These are phyloP conservation scores for Ceuthmochares aereus DNA, from an alignment of 2,113 vertebrate species.

Conservation along the genomic window DNA sequence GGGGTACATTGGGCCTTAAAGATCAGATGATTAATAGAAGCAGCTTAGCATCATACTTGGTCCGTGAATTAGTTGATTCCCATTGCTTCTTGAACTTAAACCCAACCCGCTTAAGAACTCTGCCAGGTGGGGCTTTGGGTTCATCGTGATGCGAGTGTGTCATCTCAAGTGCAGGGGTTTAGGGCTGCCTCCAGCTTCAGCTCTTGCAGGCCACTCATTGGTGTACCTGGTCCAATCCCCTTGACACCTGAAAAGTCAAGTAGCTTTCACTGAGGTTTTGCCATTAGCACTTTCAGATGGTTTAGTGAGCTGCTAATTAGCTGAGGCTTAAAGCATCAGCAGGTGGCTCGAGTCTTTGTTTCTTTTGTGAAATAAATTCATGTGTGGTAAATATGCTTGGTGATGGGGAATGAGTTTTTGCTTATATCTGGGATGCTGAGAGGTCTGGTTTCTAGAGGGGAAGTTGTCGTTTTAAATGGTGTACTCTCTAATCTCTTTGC, in stretches of 20 bases:
- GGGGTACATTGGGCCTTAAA: background rate
- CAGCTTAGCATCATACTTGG: background rate
- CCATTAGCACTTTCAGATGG: background rate
- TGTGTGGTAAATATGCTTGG: background rate
- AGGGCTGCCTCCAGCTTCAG: background rate
- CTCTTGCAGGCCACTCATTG: background rate
- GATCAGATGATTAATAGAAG: background rate
- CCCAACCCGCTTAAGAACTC: background rate
- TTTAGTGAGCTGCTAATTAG: background rate
- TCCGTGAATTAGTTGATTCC: background rate
- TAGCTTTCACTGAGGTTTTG: background rate
- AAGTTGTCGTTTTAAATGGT: background rate
- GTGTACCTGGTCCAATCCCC: background rate
- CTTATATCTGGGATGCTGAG: background rate
- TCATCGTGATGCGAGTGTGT: background rate
- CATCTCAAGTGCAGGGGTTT: rapidly evolving
- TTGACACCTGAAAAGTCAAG: background rate
- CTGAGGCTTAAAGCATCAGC: background rate
- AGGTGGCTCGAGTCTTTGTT: background rate
- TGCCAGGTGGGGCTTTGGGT: background rate
- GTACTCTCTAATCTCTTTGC: background rate
- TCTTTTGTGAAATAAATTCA: background rate
- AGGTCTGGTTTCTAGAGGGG: background rate
- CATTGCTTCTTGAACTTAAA: background rate
- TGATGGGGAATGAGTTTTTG: background rate